A percentile compares a stretch with the other conserved stretches of the same genome.
Evolutionary conservation across 1,140 invertebrate genomes (phyloP).

Genomic region (Oscheius sp.): DNA sequence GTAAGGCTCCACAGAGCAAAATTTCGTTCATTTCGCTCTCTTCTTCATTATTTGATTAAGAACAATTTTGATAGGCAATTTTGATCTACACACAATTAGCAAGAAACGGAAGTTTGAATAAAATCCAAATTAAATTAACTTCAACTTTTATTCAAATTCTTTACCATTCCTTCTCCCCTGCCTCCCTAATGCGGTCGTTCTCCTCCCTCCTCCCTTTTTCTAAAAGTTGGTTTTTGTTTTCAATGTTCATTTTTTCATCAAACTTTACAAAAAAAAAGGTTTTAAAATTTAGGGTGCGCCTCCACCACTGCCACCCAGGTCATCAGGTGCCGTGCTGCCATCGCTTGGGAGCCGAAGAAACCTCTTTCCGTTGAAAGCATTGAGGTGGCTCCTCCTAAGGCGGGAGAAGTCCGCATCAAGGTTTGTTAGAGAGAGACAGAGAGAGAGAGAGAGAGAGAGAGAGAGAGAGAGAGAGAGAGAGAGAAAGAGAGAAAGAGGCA

Average conservation of each 20-base stretch:
- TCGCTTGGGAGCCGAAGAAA: slow-evolving; percentile 64
- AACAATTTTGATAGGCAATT: no score
- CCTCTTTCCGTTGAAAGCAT: slow-evolving; percentile 83
- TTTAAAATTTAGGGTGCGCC: neutral
- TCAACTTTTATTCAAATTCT: no score
- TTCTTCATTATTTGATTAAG: no score
- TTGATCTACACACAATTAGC: no score
- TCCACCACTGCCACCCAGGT: slow-evolving; percentile 12
- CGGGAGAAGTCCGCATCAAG: slow-evolving; percentile 69
- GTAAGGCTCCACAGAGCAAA: no score
- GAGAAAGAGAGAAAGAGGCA: neutral
- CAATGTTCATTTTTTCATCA: neutral
- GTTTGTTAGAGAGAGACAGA: no score
- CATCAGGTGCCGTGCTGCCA: slow-evolving; percentile 51
- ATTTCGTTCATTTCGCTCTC: no score
- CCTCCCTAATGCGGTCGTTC: no score
- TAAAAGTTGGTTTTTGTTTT: neutral
- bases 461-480: neutral
- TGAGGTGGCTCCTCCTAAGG: slow-evolving; percentile 86
- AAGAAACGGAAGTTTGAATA: no score
- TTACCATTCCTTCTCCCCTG: no score
- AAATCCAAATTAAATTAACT: no score
- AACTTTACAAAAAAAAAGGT: neutral
- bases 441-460: slow-evolving; percentile 66
- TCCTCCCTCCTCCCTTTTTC: neutral